Percentiles rank a stretch among this genome's conserved stretches.
These are phyloP conservation scores for Streblospio benedicti DNA, from an alignment of 1,140 invertebrate genomes.

Conservation along the genomic window DNA sequence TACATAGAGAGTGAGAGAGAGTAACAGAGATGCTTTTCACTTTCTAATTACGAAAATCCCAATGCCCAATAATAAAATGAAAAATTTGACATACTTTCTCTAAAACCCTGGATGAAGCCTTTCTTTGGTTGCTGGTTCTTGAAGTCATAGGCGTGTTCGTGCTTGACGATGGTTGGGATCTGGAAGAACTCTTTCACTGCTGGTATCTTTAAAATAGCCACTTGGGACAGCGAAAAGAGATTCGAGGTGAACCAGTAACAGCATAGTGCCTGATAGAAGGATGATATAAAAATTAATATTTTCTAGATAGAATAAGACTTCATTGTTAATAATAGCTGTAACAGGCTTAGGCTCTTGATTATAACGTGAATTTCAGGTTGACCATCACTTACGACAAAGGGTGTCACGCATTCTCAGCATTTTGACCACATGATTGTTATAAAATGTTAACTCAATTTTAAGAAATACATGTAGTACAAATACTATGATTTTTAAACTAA, in stretches of 20 bases:
- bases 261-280: constrained; percentile 61
- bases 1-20: background rate
- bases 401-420: background rate
- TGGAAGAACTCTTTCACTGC: constrained; percentile 65
- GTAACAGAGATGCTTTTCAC: background rate
- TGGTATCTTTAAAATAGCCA: constrained; percentile 66
- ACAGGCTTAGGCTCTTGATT: background rate
- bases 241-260: constrained; percentile 87
- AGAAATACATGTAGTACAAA: too few species aligned
- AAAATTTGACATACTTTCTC: constrained; percentile 62
- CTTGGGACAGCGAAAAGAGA: constrained; percentile 76
- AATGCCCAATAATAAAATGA: background rate
- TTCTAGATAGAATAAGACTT: background rate
- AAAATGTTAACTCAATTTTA: too few species aligned
- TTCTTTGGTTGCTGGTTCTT: constrained; percentile 57
- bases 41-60: background rate
- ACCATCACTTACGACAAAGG: background rate
- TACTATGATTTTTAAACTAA: too few species aligned
- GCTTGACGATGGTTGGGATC: constrained; percentile 59
- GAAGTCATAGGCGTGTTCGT: constrained; percentile 54
- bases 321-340: background rate
- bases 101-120: constrained; percentile 67
- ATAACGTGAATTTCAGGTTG: background rate
- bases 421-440: background rate
- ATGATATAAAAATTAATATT: constrained; percentile 12